Conservation (phyloP, 1,140 invertebrate genomes). For the roundworm (Caenorhabditis elegans) region WBcel235 BX284606.5:12836501-12837000, state of each 20-base stretch:
- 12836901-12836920: slow-evolving; percentile 28
- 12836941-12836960: slow-evolving; percentile 27
- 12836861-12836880: neutral
- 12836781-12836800: neutral
- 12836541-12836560: neutral
- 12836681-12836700: slow-evolving; percentile 11
- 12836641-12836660: slow-evolving; percentile 24
- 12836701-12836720: slow-evolving; percentile 4
- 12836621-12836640: slow-evolving; percentile 5
- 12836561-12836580: neutral
- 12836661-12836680: neutral
- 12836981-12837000: slow-evolving; percentile 30
- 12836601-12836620: slow-evolving; percentile 11
- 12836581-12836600: slow-evolving; percentile 3
- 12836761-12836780: neutral
- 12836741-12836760: neutral
- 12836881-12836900: slow-evolving; percentile 4
- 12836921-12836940: slow-evolving; percentile 31
- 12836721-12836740: neutral
- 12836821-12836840: no score
- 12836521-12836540: neutral
- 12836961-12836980: slow-evolving; percentile 28
- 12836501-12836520: neutral
- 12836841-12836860: neutral
- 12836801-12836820: no score